These are phyloP conservation scores for Drosophila kikkawai DNA, from an alignment of 1,140 invertebrate species.

Conservation along the genomic window DNA sequence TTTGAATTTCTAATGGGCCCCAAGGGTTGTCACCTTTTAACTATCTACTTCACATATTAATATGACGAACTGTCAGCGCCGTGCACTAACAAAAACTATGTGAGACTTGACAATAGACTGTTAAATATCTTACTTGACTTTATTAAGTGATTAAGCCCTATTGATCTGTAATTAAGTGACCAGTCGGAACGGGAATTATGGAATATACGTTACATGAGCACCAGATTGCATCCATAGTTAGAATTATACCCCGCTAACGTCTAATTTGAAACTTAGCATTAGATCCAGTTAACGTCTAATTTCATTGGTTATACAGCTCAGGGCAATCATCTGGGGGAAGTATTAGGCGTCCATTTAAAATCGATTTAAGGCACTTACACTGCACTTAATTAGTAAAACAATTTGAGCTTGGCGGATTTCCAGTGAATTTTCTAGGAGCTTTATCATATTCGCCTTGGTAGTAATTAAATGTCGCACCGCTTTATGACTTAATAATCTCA, in stretches of 20 bases:
- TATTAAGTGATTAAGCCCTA: constrained; percentile 60
- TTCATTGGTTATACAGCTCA: constrained; percentile 21
- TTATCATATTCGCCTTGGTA: constrained; percentile 51
- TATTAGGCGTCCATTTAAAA: constrained; percentile 37
- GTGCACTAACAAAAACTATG: not conserved
- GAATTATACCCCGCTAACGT: constrained; percentile 13
- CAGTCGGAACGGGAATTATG: constrained; percentile 7
- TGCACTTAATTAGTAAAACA: constrained; percentile 49
- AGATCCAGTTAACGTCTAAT: constrained; percentile 30
- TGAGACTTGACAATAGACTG: constrained; percentile 1
- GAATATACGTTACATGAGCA: constrained; percentile 6
- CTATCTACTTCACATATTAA: constrained; percentile 4
- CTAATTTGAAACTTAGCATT: constrained; percentile 29
- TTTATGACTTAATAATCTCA: constrained; percentile 21
- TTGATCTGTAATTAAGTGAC: constrained; percentile 38
- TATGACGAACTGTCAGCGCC: constrained; percentile 3
- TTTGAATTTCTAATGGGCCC: constrained; percentile 28
- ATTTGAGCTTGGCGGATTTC: constrained; percentile 9
- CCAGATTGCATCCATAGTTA: not conserved
- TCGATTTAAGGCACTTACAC: constrained; percentile 43
- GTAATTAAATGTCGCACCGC: constrained; percentile 49
- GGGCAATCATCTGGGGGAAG: constrained; percentile 17
- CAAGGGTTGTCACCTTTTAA: constrained; percentile 16
- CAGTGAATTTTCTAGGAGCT: constrained; percentile 20
- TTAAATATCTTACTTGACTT: constrained; percentile 21